Base-by-base conservation (phyloP, 2,797 vertebrate genomes). In the Sebastes wilsoni region DNA sequence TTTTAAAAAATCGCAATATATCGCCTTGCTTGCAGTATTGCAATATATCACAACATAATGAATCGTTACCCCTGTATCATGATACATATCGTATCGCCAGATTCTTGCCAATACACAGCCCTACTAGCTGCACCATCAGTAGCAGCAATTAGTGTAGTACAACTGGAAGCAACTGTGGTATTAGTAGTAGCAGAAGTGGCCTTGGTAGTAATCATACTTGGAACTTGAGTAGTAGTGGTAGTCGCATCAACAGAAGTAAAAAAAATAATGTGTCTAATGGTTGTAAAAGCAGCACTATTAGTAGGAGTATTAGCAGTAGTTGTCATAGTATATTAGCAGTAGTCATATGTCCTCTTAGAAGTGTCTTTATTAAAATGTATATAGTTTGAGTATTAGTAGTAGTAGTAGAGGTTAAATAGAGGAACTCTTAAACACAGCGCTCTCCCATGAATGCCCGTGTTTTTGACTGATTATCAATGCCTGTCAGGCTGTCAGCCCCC, bases 381-480 rank as follows among this genome's bases (percentile, higher is more conserved):
- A 42, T 46, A 46, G 42, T 18, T 46, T 46, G 14, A 46, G 18
- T 28, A 22, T 0, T 60, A 11, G 6, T 54, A 1, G 52, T 23
- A 54, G 14, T 14, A 1, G 11, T 61, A n/a, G 42, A 69, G 25
- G 27, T 22, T 52, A 5, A 16, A 28, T 2, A 66, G 42, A 65
- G 65, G 23, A 77, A 60, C 55, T 42, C 22, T 23, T 77, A 12
- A 58, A 79, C 65, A 20, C 65, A 20, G n/a, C 7, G 5, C 54
- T 71, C 54, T 75, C 18, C 49, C 58, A 8, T 23, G 46, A 58
- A 22, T 27, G 34, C 4, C 46, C 0, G 34, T 52, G 25, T 77
- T 49, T 81, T 64, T 82, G 16, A 58, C 42, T 56, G 75, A 82
- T 73, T 81, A 69, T 80, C 65, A 81, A 84, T 80, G 75, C n/a